phyloP scores from a whole-genome alignment of 2,797 vertebrate genomes.

The Acanthiza pusilla region DNA sequence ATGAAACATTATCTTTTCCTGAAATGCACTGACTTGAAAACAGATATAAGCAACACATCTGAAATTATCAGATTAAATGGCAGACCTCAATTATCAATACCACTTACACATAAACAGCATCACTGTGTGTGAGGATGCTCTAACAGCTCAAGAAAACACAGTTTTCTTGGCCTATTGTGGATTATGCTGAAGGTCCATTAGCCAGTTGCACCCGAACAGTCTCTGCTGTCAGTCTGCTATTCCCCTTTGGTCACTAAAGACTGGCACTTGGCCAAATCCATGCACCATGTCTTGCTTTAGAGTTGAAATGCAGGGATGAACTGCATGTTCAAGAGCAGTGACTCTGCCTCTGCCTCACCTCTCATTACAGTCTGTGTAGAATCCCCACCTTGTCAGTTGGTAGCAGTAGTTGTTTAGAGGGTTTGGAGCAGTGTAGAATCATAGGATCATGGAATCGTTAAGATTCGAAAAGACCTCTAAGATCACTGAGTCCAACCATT shows the following conservation, averaged over 20 bases:
- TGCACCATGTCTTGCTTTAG: fast-evolving
- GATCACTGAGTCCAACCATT: neutral
- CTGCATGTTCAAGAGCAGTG: neutral
- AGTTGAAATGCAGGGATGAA: fast-evolving
- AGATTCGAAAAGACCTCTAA: neutral
- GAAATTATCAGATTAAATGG: neutral
- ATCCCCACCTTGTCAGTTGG: fast-evolving
- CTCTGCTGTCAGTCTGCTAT: neutral
- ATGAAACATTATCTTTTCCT: neutral
- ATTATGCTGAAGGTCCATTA: neutral
- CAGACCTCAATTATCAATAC: neutral
- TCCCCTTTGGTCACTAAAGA: neutral
- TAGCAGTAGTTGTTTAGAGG: neutral
- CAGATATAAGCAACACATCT: neutral
- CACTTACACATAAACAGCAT: neutral
- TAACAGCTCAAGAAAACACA: neutral
- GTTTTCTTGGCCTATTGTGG: neutral
- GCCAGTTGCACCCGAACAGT: neutral
- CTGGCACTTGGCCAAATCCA: neutral
- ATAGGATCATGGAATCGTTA: neutral
- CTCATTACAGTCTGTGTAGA: fast-evolving
- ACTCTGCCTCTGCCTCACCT: neutral
- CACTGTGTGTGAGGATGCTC: neutral
- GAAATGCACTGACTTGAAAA: neutral
- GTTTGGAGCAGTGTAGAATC: fast-evolving